Conservation (phyloP, 2,113 vertebrate species). For the Thalassarche chlororhynchos region DNA sequence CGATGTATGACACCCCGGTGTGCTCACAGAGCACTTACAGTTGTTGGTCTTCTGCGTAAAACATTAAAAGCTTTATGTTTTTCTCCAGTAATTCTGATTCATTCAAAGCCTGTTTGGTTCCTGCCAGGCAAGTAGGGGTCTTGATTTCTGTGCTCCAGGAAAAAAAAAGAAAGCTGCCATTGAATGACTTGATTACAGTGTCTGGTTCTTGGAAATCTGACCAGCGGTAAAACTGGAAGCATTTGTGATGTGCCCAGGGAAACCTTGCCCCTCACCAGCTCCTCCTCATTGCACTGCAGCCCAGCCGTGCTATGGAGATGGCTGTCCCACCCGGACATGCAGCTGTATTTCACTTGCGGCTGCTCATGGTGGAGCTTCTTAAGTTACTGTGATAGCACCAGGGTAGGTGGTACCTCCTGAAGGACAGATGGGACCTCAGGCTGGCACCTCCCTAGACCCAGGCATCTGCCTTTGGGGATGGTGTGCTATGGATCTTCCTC, state of each 20-base stretch:
- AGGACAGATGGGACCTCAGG: neutral
- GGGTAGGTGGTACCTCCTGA: neutral
- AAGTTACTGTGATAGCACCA: neutral
- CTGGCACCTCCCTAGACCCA: neutral
- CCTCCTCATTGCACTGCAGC: neutral
- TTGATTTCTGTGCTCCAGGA: neutral
- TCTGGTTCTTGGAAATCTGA: neutral
- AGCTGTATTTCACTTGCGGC: neutral
- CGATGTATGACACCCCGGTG: rapidly evolving
- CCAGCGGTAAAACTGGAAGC: neutral
- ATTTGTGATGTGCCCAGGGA: neutral
- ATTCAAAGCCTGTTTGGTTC: neutral
- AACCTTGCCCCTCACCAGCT: neutral
- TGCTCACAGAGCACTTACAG: neutral
- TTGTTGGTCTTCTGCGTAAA: neutral
- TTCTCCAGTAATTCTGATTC: neutral
- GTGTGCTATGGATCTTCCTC: neutral
- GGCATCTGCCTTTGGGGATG: neutral
- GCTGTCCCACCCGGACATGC: neutral
- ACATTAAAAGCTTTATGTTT: neutral
- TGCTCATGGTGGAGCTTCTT: neutral
- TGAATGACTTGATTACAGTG: neutral
- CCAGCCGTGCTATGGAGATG: neutral
- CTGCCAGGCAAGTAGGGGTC: neutral
- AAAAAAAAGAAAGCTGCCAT: neutral